phyloP scores from a whole-genome alignment of 2,797 vertebrate genomes.

The Sebastes cheni region DNA sequence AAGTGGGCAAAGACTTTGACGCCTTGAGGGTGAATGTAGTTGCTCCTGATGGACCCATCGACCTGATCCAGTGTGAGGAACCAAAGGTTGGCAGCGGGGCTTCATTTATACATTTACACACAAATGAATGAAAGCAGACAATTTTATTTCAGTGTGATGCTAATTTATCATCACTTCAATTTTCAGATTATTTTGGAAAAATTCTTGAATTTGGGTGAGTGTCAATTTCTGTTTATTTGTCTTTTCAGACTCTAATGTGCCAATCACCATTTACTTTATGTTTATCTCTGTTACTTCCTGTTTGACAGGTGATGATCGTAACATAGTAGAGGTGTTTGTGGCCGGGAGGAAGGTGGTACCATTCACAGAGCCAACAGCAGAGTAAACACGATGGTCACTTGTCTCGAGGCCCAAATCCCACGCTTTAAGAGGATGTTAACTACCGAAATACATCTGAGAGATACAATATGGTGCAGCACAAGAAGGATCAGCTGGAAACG shows the following conservation, averaged over 20 bases:
- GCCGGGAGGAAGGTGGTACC: slow-evolving; percentile 92
- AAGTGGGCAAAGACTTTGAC: slow-evolving; percentile 96
- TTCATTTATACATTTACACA: not conserved
- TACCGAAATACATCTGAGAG: not conserved
- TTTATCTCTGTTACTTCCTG: not conserved
- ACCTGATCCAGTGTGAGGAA: slow-evolving; percentile 80
- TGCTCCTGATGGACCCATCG: slow-evolving; percentile 89
- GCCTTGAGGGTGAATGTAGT: slow-evolving; percentile 90
- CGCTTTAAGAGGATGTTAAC: not conserved
- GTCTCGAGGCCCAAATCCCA: not conserved
- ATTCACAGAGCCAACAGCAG: slow-evolving; percentile 58
- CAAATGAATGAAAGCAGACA: not conserved
- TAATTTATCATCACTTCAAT: slow-evolving; percentile 10
- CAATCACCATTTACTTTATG: not conserved
- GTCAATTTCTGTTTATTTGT: not conserved
- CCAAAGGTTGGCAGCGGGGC: slow-evolving; percentile 79
- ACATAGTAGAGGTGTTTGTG: slow-evolving; percentile 95
- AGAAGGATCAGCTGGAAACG: not conserved
- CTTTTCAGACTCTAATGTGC: not conserved
- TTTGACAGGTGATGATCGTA: slow-evolving; percentile 92
- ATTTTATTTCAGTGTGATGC: not conserved
- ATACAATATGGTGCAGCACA: not conserved
- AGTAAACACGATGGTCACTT: slow-evolving; percentile 9
- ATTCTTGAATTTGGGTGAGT: slow-evolving; percentile 84
- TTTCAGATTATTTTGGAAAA: slow-evolving; percentile 82